Evolutionary conservation across 2,888 invertebrate genomes (phyloP), one percentile per base, ranked within the genome.

Genomic region (Phyto melanocephala): DNA sequence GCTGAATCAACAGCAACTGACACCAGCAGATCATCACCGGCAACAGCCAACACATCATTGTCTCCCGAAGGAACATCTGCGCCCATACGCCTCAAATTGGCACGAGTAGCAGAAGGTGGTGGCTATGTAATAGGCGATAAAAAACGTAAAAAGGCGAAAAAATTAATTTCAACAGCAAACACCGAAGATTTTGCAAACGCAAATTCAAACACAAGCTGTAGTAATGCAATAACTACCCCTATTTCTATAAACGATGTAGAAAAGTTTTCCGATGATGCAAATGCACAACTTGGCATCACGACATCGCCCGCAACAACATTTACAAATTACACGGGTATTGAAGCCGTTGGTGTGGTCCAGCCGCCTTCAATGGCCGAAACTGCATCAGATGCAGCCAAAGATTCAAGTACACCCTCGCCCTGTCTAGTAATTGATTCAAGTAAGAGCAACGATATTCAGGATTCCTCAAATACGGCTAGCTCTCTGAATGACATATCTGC

Each of bases 1-100:
- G 88, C 91, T 6, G 85, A 86, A 20, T 90, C 88, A 83, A 81
- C 77, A 2, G 76, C 85, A 7, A 83, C 85, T 6, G 58, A 84
- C 17, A 83, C 85, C 5, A 93, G 94, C 22, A 62, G 77, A 52
- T 76, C 83, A 37, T 58, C 68, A 4, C 81, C 84, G 17, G 52
- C 63, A 15, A 54, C 40, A 1, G 70, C 56, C 0, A 24, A 22
- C 0, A 33, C 40, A 2, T 33, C 70, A 13, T 72, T 80, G 24
- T 72, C 81, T 13, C 75, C 79, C 11, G 82, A 82, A 24, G 82
- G 75, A n/a, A 82, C 81, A n/a, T 93, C 94, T 86, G 95, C 95
- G 40, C 96, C 96, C 13, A 95, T 97, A 85, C 94, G 96, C 85
- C 93, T 97, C 92, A 97, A 97, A 93, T 90, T 97, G 85, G 94